phyloP scores from a whole-genome alignment of 2,113 vertebrate species.

The Alethe castanea region DNA sequence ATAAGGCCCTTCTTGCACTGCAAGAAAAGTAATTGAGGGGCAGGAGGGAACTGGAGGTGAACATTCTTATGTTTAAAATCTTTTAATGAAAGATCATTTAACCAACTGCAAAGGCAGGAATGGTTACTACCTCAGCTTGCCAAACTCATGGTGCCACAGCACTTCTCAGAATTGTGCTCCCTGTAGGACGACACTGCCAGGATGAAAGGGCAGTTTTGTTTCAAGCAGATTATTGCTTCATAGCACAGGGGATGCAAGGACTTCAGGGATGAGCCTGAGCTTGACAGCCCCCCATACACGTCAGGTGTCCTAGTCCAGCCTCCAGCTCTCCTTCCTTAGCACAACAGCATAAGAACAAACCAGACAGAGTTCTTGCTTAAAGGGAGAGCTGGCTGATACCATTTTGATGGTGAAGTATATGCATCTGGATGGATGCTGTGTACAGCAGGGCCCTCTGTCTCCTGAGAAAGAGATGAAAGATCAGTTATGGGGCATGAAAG shows the following conservation, averaged over 20 bases:
- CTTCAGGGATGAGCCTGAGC: background rate
- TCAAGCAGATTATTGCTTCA: background rate
- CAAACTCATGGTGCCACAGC: background rate
- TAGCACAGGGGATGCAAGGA: background rate
- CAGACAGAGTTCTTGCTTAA: background rate
- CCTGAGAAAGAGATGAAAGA: background rate
- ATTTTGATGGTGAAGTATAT: background rate
- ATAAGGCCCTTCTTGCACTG: background rate
- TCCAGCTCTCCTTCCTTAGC: background rate
- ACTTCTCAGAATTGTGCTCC: background rate
- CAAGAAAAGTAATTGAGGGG: background rate
- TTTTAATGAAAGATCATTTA: background rate
- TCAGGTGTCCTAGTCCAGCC: background rate
- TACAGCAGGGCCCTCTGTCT: background rate
- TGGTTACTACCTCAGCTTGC: background rate
- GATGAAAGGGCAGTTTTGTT: background rate
- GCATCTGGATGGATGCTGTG: background rate
- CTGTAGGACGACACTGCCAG: accelerated
- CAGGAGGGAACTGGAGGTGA: background rate
- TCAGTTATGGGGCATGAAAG: background rate
- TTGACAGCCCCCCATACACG: background rate
- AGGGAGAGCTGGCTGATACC: background rate
- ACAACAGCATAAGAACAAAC: background rate
- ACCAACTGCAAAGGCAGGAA: background rate
- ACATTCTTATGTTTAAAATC: background rate